phyloP scores from a whole-genome alignment of 2,797 vertebrate species.

The Aotus griseimembra region DNA sequence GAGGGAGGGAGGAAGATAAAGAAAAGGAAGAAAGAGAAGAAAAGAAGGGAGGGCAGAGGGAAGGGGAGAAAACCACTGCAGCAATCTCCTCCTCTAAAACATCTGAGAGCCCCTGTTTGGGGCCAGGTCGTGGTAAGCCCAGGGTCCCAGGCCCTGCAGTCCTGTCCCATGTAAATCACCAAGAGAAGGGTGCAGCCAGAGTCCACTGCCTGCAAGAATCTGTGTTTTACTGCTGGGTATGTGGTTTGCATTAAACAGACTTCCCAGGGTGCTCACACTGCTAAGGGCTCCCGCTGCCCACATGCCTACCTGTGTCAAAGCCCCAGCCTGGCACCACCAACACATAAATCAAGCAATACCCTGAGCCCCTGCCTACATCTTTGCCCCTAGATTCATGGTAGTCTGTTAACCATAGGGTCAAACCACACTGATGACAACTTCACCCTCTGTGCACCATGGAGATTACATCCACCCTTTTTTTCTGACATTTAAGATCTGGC shows the following conservation, averaged over 20 bases:
- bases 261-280: background rate
- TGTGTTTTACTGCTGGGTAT: background rate
- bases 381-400: background rate
- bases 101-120: background rate
- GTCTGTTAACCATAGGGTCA: background rate
- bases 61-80: background rate
- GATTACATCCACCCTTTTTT: background rate
- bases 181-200: background rate
- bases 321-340: background rate
- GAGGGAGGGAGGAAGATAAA: background rate
- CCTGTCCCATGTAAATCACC: background rate
- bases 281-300: background rate
- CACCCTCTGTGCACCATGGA: background rate
- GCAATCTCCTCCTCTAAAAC: background rate
- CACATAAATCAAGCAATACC: background rate
- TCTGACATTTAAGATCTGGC: background rate
- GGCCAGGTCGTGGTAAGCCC: background rate
- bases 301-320: background rate
- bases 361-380: background rate
- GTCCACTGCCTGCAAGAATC: background rate
- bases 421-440: background rate
- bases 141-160: background rate
- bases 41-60: fast-evolving
- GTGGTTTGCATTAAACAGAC: background rate
- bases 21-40: background rate